Conservation (phyloP, 1,140 invertebrate genomes). For the Drosophila parabipectinata region DNA sequence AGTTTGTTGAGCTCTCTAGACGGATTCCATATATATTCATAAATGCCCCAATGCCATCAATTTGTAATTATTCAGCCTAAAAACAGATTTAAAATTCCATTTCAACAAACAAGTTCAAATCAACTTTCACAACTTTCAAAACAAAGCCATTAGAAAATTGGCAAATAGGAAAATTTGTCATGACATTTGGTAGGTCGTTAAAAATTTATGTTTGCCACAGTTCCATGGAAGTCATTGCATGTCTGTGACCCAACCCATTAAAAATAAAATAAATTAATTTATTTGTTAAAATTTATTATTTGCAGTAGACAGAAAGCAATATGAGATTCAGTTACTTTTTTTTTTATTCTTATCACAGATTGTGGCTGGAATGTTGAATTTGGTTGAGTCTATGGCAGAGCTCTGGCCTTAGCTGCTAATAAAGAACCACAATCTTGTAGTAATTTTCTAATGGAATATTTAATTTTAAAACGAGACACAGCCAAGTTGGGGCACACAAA, state of each 20-base stretch:
- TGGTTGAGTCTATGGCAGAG: constrained; percentile 45
- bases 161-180: constrained; percentile 48
- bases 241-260: constrained; percentile 15
- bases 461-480: constrained; percentile 82
- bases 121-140: constrained; percentile 13
- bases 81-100: constrained; percentile 67
- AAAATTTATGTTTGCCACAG: constrained; percentile 50
- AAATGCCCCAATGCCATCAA: constrained; percentile 63
- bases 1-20: constrained; percentile 64
- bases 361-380: constrained; percentile 43
- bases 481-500: constrained; percentile 49
- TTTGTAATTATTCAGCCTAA: constrained; percentile 67
- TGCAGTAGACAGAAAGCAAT: constrained; percentile 6
- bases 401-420: constrained; percentile 38
- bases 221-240: constrained; percentile 27
- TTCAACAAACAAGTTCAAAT: constrained; percentile 57
- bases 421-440: constrained; percentile 81
- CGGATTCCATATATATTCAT: constrained; percentile 68
- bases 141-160: constrained; percentile 41
- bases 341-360: constrained; percentile 1
- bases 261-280: not conserved
- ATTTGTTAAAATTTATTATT: constrained; percentile 23
- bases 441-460: constrained; percentile 84
- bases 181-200: constrained; percentile 56
- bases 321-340: constrained; percentile 7